Conservation (phyloP, 2,888 invertebrate species). For the Noctuana brunneofusca region DNA sequence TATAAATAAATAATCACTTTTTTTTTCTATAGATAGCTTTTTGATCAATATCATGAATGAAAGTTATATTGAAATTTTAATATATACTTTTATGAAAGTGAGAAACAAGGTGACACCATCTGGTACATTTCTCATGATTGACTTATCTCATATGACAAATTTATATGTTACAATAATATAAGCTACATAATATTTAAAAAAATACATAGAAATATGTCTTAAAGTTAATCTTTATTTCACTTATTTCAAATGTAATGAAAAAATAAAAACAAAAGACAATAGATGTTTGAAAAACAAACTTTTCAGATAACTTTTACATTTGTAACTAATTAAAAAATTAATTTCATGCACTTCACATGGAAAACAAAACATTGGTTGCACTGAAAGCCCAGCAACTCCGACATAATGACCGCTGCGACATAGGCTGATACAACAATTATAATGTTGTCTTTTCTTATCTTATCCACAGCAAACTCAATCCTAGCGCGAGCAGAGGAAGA, state of each 20-base stretch:
- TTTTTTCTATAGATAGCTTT: not conserved
- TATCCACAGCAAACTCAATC: slow-evolving; percentile 65
- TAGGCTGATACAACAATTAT: not conserved
- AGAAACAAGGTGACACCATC: not conserved
- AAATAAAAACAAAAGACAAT: no score
- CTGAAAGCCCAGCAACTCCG: no score
- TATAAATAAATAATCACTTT: slow-evolving; percentile 16
- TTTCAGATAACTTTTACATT: no score
- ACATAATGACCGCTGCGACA: no score
- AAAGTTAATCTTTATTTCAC: no score
- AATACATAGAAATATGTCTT: no score
- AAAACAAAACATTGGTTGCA: not conserved
- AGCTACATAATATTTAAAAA: no score
- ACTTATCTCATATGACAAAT: not conserved
- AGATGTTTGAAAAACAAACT: no score
- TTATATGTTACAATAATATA: no score
- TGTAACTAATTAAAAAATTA: not conserved
- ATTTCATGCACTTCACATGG: no score
- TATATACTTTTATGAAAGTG: not conserved
- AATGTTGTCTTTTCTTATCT: not conserved
- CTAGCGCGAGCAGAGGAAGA: slow-evolving; percentile 86
- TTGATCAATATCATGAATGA: slow-evolving; percentile 8
- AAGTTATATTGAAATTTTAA: not conserved
- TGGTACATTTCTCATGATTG: not conserved
- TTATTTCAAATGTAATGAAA: no score